Evolutionary conservation across 23 tunicate species (phyloP).

Genomic region (Ascidia mentula): DNA sequence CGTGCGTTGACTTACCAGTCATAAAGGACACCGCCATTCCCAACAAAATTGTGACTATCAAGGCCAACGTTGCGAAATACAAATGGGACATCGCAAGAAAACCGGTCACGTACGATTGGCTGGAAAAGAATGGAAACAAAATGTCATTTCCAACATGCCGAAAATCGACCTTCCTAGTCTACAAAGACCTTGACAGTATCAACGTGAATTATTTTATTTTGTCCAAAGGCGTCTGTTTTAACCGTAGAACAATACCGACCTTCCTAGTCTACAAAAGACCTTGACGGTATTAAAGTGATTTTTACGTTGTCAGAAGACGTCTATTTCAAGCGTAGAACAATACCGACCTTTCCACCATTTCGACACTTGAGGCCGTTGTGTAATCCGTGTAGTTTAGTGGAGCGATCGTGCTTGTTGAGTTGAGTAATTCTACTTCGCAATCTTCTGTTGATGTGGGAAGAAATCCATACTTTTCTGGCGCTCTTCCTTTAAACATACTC

Average conservation of each 20-base stretch:
- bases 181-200: too few species aligned
- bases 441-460: not conserved
- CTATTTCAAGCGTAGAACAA: too few species aligned
- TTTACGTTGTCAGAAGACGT: too few species aligned
- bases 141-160: too few species aligned
- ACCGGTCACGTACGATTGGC: not conserved
- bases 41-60: not conserved
- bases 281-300: too few species aligned
- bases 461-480: not conserved
- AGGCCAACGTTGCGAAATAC: not conserved
- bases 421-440: not conserved
- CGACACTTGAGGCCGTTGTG: too few species aligned
- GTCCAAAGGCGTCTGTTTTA: too few species aligned
- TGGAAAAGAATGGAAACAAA: not conserved
- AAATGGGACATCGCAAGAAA: not conserved
- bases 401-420: not conserved
- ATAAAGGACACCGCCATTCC: not conserved
- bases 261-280: not conserved
- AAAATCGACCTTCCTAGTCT: too few species aligned
- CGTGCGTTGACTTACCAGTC: not conserved
- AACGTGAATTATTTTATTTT: too few species aligned
- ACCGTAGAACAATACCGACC: not conserved
- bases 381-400: too few species aligned
- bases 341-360: too few species aligned
- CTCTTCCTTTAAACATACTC: not conserved